A percentile compares a stretch with the other conserved stretches of the same genome.
Evolutionary conservation across 1,140 invertebrate genomes (phyloP).

Genomic region (Pachypeltis micranthus): DNA sequence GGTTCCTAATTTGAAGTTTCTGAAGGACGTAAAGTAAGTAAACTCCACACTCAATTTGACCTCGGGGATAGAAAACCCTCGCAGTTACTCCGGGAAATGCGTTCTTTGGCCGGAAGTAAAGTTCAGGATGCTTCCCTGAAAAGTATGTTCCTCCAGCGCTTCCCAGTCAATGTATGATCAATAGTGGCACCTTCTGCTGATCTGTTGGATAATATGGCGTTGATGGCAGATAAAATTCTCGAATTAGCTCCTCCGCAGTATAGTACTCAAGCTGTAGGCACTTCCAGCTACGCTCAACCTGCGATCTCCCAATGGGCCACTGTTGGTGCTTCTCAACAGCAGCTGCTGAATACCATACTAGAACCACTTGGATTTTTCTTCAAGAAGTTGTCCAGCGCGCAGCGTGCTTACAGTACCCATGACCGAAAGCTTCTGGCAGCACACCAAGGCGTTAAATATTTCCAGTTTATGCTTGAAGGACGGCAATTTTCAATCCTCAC

Average conservation of each 20-base stretch:
- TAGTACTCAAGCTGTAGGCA: neutral
- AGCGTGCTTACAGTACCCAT: too few species aligned
- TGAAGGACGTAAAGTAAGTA: slow-evolving; percentile 18
- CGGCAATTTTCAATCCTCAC: too few species aligned
- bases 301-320: too few species aligned
- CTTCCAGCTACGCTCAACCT: too few species aligned
- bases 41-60: slow-evolving; percentile 27
- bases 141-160: slow-evolving; percentile 21
- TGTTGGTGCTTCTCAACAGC: too few species aligned
- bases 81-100: slow-evolving; percentile 27
- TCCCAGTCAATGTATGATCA: slow-evolving; percentile 19
- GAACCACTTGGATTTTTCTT: too few species aligned
- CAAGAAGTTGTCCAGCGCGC: too few species aligned
- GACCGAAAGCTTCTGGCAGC: too few species aligned
- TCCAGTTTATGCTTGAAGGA: too few species aligned
- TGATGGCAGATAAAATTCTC: neutral
- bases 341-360: too few species aligned
- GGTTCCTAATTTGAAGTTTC: neutral
- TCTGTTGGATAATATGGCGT: neutral
- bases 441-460: too few species aligned
- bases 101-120: slow-evolving; percentile 14
- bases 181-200: neutral
- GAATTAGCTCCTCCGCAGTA: neutral
- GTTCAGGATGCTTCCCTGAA: slow-evolving; percentile 20
- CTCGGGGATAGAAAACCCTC: slow-evolving; percentile 27